phyloP scores from a whole-genome alignment of 2,113 vertebrate genomes.

The Saccopteryx leptura region DNA sequence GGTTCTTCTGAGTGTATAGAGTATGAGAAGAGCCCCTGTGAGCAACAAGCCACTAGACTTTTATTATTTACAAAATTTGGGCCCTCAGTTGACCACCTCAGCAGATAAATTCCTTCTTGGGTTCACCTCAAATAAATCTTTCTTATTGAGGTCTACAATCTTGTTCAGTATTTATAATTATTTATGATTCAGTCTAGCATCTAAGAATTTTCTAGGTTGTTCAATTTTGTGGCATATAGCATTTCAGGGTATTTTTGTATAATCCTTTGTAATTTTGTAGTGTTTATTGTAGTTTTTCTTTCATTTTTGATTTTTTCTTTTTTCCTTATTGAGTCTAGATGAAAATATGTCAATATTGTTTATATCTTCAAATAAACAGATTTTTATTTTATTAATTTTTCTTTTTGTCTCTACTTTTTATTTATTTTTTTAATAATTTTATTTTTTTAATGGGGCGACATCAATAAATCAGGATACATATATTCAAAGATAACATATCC shows the following conservation, averaged over 20 bases:
- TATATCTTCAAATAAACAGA: neutral
- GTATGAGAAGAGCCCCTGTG: neutral
- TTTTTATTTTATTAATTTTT: neutral
- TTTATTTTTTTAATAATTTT: neutral
- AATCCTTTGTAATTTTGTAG: neutral
- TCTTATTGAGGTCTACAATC: neutral
- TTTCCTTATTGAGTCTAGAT: neutral
- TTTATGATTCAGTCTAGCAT: neutral
- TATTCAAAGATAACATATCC: no score
- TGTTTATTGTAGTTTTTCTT: neutral
- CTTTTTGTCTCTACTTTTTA: neutral
- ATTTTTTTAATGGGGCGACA: no score
- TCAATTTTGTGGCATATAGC: neutral
- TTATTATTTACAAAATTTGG: neutral
- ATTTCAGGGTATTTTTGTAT: neutral
- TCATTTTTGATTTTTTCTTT: neutral
- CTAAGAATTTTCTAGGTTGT: neutral
- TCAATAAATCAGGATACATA: no score
- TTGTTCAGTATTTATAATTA: neutral
- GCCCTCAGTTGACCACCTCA: neutral
- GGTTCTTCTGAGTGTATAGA: neutral
- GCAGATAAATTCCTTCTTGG: neutral
- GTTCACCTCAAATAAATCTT: neutral
- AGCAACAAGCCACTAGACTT: neutral
- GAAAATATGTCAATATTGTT: neutral